These are phyloP conservation scores for Merops nubicus DNA, from an alignment of 2,113 vertebrate genomes.

Conservation along the genomic window DNA sequence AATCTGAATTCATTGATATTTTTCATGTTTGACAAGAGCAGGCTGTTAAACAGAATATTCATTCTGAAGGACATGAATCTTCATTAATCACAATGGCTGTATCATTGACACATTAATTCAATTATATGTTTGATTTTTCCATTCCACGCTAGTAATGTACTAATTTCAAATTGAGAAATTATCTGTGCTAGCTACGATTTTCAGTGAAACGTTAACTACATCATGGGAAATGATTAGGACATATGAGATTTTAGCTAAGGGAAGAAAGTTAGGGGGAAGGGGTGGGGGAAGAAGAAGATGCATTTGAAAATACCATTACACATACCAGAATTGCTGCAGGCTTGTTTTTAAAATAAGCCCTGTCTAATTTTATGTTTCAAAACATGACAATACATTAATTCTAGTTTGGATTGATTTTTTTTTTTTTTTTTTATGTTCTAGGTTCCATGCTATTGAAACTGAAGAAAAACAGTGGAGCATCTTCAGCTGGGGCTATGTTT, in stretches of 20 bases:
- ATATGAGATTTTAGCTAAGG: not conserved
- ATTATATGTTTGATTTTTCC: not conserved
- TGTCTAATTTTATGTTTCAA: not conserved
- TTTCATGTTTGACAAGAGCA: not conserved
- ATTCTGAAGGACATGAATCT: conserved; percentile 22
- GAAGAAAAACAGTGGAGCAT: not conserved
- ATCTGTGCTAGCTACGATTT: not conserved
- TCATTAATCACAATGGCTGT: conserved; percentile 17
- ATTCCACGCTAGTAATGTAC: not conserved
- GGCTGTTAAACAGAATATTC: not conserved
- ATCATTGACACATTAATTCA: conserved; percentile 16
- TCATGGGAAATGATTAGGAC: not conserved
- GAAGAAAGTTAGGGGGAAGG: too few species aligned
- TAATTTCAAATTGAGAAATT: not conserved
- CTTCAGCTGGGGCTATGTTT: not conserved
- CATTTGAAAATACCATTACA: not conserved
- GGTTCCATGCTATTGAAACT: not conserved
- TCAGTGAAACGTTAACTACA: not conserved
- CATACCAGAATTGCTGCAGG: not conserved
- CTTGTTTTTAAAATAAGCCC: not conserved
- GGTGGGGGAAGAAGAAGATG: not conserved
- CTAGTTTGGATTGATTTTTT: not conserved
- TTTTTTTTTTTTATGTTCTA: fast-evolving
- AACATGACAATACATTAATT: not conserved
- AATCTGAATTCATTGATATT: not conserved